A percentile compares a stretch with the other conserved stretches of the same genome.
Conservation (phyloP, 2,797 vertebrate genomes). For the Syngnathus acus region DNA sequence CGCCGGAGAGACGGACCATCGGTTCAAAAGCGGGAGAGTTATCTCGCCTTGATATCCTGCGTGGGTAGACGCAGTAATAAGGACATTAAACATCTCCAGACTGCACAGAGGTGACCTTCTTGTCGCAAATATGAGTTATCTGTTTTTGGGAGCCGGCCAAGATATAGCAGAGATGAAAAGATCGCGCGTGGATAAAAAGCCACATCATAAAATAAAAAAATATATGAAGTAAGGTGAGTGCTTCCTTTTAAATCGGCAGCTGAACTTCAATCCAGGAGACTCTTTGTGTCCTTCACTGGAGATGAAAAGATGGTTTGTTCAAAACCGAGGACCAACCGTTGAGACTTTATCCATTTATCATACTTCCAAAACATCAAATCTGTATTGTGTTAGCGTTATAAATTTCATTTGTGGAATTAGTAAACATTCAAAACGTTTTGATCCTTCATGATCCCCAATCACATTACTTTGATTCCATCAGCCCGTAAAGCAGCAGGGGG, state of each 20-base stretch:
- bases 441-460: not conserved
- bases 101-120: conserved; percentile 37
- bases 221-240: not conserved
- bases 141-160: conserved; percentile 20
- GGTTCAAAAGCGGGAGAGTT: conserved; percentile 30
- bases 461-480: not conserved
- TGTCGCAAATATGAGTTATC: conserved; percentile 27
- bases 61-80: conserved; percentile 38
- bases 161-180: conserved; percentile 21
- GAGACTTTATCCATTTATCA: not conserved
- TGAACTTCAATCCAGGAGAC: not conserved
- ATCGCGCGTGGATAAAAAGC: conserved; percentile 6
- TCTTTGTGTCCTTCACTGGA: not conserved
- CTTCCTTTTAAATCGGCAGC: not conserved
- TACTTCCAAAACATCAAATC: not conserved
- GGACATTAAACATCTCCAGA: conserved; percentile 46
- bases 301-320: too few species aligned
- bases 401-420: not conserved
- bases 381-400: not conserved
- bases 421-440: not conserved
- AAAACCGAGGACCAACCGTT: too few species aligned
- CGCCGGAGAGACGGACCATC: conserved; percentile 34
- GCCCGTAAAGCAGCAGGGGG: not conserved
- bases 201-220: not conserved
- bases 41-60: conserved; percentile 25